Evolutionary conservation across 2,888 invertebrate genomes (phyloP).

Genomic region (Phanerotoma sp.): DNA sequence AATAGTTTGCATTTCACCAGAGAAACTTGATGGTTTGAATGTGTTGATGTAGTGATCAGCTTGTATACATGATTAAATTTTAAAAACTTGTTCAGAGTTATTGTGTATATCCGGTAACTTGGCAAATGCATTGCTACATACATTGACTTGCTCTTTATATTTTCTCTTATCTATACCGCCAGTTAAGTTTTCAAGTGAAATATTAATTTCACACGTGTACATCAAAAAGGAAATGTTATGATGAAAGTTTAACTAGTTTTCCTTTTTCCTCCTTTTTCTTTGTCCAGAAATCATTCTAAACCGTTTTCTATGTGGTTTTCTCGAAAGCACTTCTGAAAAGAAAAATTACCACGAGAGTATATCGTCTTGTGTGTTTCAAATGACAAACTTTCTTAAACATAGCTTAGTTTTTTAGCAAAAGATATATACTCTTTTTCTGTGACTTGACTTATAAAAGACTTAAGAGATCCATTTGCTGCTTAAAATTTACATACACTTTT

Average conservation of each 20-base stretch:
- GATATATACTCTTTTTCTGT: no score
- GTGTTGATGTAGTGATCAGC: background rate
- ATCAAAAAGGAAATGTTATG: no score
- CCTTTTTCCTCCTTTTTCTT: background rate
- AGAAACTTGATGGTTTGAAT: constrained; percentile 40
- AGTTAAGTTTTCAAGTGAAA: background rate
- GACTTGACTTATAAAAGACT: no score
- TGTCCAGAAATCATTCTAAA: no score
- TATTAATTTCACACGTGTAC: no score
- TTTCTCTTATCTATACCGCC: background rate
- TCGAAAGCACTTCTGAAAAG: background rate
- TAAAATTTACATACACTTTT: background rate
- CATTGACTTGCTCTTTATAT: background rate
- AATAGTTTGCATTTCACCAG: constrained; percentile 50
- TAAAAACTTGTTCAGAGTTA: no score
- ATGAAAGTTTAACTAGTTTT: background rate
- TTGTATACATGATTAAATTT: background rate
- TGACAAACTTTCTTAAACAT: constrained; percentile 5
- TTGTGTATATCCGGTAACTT: no score
- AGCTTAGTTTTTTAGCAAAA: constrained; percentile 1
- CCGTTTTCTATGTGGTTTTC: background rate
- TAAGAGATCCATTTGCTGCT: background rate
- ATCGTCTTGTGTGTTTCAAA: background rate
- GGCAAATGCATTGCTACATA: background rate
- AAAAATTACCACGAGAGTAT: no score